A percentile compares a stretch with the other conserved stretches of the same genome.
These are phyloP conservation scores for Cephus pulcher DNA, from an alignment of 2,888 invertebrate species.

Conservation along the genomic window DNA sequence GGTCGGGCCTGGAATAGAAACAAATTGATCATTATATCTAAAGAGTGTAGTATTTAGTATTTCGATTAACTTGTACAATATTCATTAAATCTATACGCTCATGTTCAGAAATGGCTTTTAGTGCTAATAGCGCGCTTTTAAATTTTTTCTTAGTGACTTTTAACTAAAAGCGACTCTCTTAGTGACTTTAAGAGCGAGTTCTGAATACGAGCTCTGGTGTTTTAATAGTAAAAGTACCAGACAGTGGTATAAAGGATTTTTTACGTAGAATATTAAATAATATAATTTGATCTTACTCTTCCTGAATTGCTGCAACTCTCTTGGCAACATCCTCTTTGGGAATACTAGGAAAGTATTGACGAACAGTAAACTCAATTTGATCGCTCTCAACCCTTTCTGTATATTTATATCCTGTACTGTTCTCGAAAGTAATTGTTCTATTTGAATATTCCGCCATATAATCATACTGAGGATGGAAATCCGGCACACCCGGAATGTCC, in stretches of 20 bases:
- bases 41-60: too few relatives aligned
- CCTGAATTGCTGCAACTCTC: not conserved
- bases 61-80: too few relatives aligned
- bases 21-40: not conserved
- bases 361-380: not conserved
- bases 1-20: not conserved
- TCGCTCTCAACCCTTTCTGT: not conserved
- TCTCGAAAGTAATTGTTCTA: conserved; percentile 8
- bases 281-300: not conserved
- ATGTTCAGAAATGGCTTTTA: too few relatives aligned
- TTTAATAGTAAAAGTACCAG: too few relatives aligned
- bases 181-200: too few relatives aligned
- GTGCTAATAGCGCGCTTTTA: too few relatives aligned
- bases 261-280: not conserved
- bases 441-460: not conserved
- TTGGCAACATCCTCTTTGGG: conserved; percentile 7
- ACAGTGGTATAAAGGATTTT: not conserved
- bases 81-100: too few relatives aligned
- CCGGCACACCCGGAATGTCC: conserved; percentile 17
- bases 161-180: too few relatives aligned
- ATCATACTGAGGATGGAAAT: conserved; percentile 14
- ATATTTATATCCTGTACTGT: conserved; percentile 12
- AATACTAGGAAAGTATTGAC: conserved; percentile 17
- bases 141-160: too few relatives aligned
- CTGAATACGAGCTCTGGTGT: too few relatives aligned